Percentiles rank a stretch among this genome's conserved stretches.
Evolutionary conservation across 2,113 vertebrate species (phyloP).

Genomic region (Panthera tigris): DNA sequence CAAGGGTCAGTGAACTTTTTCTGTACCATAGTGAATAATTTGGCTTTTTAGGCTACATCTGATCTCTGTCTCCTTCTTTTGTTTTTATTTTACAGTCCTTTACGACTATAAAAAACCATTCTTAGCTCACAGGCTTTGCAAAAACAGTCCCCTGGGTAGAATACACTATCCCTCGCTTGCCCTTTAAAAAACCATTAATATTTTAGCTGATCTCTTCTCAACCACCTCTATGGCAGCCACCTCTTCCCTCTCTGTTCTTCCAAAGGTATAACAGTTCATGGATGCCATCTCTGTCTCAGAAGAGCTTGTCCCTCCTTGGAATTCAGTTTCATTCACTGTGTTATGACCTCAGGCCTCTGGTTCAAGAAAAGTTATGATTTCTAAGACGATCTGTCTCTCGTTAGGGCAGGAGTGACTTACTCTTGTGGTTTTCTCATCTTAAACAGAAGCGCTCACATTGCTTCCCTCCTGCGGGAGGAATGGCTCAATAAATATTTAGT

Average conservation of each 20-base stretch:
- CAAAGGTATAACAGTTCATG: neutral
- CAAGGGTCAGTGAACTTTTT: neutral
- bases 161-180: neutral
- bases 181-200: neutral
- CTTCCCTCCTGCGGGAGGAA: neutral
- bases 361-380: neutral
- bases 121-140: neutral
- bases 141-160: neutral
- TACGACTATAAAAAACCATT: neutral
- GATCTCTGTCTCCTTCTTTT: neutral
- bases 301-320: neutral
- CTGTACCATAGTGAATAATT: neutral
- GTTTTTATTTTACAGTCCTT: neutral
- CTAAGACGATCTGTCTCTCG: neutral
- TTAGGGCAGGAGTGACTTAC: neutral
- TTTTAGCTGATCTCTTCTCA: neutral
- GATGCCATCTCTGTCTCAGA: neutral
- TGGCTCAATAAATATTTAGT: constrained; percentile 2
- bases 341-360: neutral
- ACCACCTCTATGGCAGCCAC: neutral
- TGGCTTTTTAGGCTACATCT: neutral
- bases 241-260: neutral
- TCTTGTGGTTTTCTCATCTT: neutral
- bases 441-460: neutral
- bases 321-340: neutral